Percentiles rank a stretch among this genome's conserved stretches.
phyloP scores from a whole-genome alignment of 1,140 invertebrate species.

The Bicyclus anynana region DNA sequence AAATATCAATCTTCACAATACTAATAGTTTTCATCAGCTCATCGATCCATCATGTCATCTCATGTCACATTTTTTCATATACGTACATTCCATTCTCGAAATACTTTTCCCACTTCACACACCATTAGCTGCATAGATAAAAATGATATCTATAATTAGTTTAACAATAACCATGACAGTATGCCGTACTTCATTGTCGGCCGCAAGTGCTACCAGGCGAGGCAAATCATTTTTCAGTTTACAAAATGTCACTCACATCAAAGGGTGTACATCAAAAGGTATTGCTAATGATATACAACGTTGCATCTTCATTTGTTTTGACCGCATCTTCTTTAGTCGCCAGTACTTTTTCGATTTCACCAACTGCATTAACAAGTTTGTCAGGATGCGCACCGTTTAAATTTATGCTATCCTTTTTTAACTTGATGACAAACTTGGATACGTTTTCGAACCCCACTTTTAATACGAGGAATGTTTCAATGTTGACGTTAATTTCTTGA shows the following conservation, averaged over 20 bases:
- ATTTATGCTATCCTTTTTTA: conserved; percentile 49
- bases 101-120: conserved; percentile 38
- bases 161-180: conserved; percentile 18
- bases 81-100: conserved; percentile 2
- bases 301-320: conserved; percentile 28
- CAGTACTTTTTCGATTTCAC: conserved; percentile 22
- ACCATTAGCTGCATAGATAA: conserved; percentile 26
- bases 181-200: conserved; percentile 16
- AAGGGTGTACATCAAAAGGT: conserved; percentile 58
- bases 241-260: conserved; percentile 61
- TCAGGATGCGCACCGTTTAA: conserved; percentile 14
- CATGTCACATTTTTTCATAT: conserved; percentile 10
- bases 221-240: conserved; percentile 58
- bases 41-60: conserved; percentile 15
- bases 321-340: conserved; percentile 12
- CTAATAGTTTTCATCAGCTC: conserved; percentile 12
- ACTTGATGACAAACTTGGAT: conserved; percentile 51
- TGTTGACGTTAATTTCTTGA: conserved; percentile 26
- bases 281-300: conserved; percentile 37
- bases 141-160: conserved; percentile 49
- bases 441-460: conserved; percentile 34
- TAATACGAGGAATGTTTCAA: conserved; percentile 28
- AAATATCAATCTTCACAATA: conserved; percentile 20
- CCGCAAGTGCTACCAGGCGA: conserved; percentile 38
- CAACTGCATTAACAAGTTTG: conserved; percentile 20